These are phyloP conservation scores for Cryptocheilus praepositus DNA, from an alignment of 2,888 invertebrate species.

Conservation along the genomic window DNA sequence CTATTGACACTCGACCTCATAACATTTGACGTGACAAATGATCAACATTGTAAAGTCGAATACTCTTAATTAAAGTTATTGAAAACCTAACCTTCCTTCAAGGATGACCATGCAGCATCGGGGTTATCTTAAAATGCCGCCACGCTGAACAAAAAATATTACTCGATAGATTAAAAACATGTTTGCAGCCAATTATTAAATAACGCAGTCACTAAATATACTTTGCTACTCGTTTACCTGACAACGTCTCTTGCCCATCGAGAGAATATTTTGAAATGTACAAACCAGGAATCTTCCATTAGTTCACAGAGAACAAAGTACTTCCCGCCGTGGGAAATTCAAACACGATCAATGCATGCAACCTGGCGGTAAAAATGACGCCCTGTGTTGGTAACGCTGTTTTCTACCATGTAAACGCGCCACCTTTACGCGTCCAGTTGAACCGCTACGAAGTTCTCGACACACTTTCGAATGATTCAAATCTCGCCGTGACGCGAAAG, in stretches of 20 bases:
- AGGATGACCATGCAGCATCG: no score
- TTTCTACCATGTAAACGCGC: slow-evolving; percentile 8
- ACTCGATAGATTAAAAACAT: no score
- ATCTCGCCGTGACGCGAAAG: slow-evolving; percentile 22
- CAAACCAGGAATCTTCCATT: no score
- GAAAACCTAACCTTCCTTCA: not conserved
- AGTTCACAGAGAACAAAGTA: no score
- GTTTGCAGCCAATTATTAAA: no score
- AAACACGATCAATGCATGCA: not conserved
- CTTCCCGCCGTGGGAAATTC: not conserved
- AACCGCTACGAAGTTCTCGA: slow-evolving; percentile 8
- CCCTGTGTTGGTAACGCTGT: not conserved
- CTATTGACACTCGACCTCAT: slow-evolving; percentile 7
- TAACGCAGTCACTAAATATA: no score
- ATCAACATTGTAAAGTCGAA: slow-evolving; percentile 3
- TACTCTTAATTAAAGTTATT: not conserved
- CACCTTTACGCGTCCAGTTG: slow-evolving; percentile 24
- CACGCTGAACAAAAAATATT: no score
- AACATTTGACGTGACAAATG: slow-evolving; percentile 7
- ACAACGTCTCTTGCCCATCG: no score
- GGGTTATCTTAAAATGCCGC: no score
- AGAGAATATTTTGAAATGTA: no score
- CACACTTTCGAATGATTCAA: slow-evolving; percentile 28
- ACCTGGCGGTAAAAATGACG: not conserved
- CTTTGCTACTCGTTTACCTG: no score